Evolutionary conservation across 2,113 vertebrate species (phyloP), one percentile per base, ranked within the genome.

Genomic region (Pyrgilauda ruficollis): DNA sequence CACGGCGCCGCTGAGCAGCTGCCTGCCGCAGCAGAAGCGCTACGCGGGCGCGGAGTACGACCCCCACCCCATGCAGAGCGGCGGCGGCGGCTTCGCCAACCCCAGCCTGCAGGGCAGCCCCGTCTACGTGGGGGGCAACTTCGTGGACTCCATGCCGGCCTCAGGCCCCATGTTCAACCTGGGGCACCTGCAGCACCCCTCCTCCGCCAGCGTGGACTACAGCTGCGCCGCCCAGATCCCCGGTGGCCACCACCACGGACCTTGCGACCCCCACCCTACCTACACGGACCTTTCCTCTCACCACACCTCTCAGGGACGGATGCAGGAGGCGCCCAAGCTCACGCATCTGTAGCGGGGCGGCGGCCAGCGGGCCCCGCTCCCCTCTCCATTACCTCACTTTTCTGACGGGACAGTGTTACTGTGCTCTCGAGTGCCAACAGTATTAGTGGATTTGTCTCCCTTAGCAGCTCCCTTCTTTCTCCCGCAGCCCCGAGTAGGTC

Each of bases 151-250:
- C 91, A 99, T 99, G 99, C 99, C 99, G 95, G 99, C 99, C 64
- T 99, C 99, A 20, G 99, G 99, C 92, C 99, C 99, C 24, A 99
- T 99, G 98, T 99, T 99, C 98, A 99, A 99, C 98, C 98, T 99
- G 93, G 98, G 99, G 93, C 99, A 99, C 96, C 99, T 99, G 97
- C 99, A 99, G 86, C 99, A 99, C 94, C 99, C 99, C 69, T 99
- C 99, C 95, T 99, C 99, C 81, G 99, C 99, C 97, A 99, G 99
- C 95, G 99, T 99, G 99, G 99, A 99, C 99, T 99, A 99, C 98
- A 99, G 99, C 98, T 99, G 99, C 97, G 99, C 99, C 81, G 99
- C 99, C 83, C 99, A 99, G 98, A 99, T 99, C 96, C 99, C 99
- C 33, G 99, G 99, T 96, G 99, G 99, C 97, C 99, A 99, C 96